Base-by-base conservation (phyloP, 2,888 invertebrate species). In the Ditylenchus weischeri region DNA sequence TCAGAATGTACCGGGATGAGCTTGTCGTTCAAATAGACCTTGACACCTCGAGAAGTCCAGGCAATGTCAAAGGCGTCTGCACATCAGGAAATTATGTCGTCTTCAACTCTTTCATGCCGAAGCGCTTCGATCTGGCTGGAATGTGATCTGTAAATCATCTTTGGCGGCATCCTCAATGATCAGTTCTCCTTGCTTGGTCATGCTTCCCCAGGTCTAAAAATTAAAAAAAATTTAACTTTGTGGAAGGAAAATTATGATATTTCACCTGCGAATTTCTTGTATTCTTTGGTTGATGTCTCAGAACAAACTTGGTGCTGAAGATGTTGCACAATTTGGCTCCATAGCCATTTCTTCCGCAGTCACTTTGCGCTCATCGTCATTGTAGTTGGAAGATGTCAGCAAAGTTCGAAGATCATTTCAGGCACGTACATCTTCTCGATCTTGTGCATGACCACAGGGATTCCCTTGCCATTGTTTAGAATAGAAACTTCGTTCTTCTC, bases 241-340 rank as follows among this genome's bases (percentile, higher is more conserved):
- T n/a, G n/a, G 15, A 23, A 7, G 5, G 7, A 68, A n/a, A 4
- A 50, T 21, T 6, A n/a, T 50, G 6, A 50, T 2, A 11, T 19
- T 43, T 36, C 38, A 76, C 88, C 85, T 90, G 98, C 84, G 79
- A 98, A 94, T 81, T 89, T 89, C 77, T 89, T 90, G 83, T 90
- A 93, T 81, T 95, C 90, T 80, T 88, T 89, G 0, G 89, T 89
- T 7, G 92, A 90, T 11, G 98, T 99, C 86, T 99, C 3, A 99
- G 90, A 0, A 90, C 90, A 84, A 99, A 99, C 83, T 91, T 92
- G 29, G 88, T 91, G 78, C 94, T 95, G 86, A 98, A 99, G 75
- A 99, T 95, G 84, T 99, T 99, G 84, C 98, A 99, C 63, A 99
- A 86, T 85, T 99, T 99, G 7, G 98, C 98, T 82, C 98, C 98